A percentile compares a stretch with the other conserved stretches of the same genome.
Conservation (phyloP, 2,888 invertebrate genomes). For the Xanthostigma xanthostigma region DNA sequence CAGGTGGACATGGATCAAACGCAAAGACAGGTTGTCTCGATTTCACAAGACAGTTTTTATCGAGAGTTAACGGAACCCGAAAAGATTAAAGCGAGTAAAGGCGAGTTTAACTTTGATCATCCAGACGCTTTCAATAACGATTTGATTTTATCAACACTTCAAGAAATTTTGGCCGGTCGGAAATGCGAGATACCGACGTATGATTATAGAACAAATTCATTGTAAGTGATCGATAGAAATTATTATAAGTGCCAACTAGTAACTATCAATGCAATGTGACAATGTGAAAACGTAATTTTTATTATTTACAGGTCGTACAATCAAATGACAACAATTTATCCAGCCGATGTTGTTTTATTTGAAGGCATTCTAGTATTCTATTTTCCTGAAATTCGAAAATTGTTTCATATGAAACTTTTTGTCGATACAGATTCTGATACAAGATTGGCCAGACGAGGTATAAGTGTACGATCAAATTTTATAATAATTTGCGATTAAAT, state of each 20-base stretch:
- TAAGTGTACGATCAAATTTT: constrained; percentile 9
- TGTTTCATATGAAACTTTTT: constrained; percentile 98
- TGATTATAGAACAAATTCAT: constrained; percentile 80
- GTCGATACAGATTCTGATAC: constrained; percentile 99
- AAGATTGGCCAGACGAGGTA: constrained; percentile 86
- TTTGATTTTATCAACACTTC: constrained; percentile 63
- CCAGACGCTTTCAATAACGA: constrained; percentile 93
- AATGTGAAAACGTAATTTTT: no score
- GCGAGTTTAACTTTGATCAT: constrained; percentile 97
- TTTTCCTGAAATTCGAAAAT: constrained; percentile 81
- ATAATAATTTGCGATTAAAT: constrained; percentile 4
- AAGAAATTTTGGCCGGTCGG: constrained; percentile 69
- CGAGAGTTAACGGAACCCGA: constrained; percentile 69
- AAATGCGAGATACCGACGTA: constrained; percentile 86
- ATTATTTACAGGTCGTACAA: constrained; percentile 35
- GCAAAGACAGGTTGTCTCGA: constrained; percentile 80
- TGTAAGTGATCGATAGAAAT: constrained; percentile 42
- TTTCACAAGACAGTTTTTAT: constrained; percentile 97
- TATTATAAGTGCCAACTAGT: not conserved
- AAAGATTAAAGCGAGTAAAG: constrained; percentile 66
- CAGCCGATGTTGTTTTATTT: constrained; percentile 91
- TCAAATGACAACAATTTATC: constrained; percentile 68
- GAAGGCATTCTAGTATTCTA: constrained; percentile 98
- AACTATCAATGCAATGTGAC: no score
- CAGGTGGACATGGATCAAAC: constrained; percentile 82